Evolutionary conservation across 2,113 vertebrate genomes (phyloP).

Genomic region (Pipra filicauda): DNA sequence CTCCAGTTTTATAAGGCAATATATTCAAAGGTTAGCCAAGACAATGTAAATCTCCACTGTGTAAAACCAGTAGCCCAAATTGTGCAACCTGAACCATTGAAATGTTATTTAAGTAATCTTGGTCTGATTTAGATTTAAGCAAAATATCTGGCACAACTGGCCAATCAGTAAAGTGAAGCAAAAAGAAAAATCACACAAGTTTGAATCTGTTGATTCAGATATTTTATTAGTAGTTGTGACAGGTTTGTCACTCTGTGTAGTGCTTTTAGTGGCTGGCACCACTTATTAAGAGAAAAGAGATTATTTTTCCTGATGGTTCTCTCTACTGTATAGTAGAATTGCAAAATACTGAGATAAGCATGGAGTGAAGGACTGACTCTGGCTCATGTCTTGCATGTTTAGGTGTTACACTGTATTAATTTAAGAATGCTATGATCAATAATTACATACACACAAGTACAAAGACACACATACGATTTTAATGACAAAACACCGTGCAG

Average conservation of each 20-base stretch:
- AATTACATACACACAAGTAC: not conserved
- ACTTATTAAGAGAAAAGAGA: not conserved
- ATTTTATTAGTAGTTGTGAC: not conserved
- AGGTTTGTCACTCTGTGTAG: not conserved
- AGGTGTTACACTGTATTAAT: not conserved
- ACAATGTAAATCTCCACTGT: not conserved
- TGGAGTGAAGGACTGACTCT: not conserved
- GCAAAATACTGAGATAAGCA: not conserved
- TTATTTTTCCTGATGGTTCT: not conserved
- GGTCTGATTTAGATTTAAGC: not conserved
- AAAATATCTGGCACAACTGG: not conserved
- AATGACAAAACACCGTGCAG: not conserved
- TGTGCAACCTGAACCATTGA: not conserved
- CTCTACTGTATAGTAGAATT: not conserved
- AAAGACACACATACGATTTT: not conserved
- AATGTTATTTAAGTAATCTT: not conserved
- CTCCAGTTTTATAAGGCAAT: not conserved
- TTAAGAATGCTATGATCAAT: not conserved
- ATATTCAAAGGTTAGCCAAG: not conserved
- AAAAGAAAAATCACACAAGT: not conserved
- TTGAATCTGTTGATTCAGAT: not conserved
- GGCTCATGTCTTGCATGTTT: not conserved
- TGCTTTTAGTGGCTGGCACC: not conserved
- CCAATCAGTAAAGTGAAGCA: not conserved
- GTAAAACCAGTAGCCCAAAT: not conserved